These are phyloP conservation scores for Porites lutea DNA, from an alignment of 64 coral and sea anemone genomes.

Conservation along the genomic window DNA sequence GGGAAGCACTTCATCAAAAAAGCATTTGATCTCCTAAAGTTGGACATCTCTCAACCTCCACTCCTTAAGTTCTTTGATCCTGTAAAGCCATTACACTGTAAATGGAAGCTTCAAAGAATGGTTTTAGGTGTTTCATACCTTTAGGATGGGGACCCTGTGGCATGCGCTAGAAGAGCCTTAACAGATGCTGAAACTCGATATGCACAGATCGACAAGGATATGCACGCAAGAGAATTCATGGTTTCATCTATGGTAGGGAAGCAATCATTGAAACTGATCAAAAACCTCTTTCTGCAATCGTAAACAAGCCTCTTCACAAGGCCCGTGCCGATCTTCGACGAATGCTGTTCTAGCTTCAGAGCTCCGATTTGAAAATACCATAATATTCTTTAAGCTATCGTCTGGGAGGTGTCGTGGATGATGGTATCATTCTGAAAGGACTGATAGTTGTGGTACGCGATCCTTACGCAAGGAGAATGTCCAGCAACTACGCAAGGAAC, in stretches of 20 bases:
- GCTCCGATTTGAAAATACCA: conserved; percentile 11
- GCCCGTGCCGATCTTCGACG: background rate
- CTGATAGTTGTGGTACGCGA: background rate
- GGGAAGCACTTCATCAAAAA: conserved; percentile 21
- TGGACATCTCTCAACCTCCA: conserved; percentile 8
- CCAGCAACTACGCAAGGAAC: background rate
- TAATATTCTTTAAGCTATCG: no score
- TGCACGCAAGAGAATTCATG: background rate
- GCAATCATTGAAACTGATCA: conserved; percentile 18
- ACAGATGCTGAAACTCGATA: background rate
- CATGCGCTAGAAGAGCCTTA: no score
- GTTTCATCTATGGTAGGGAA: conserved; percentile 5
- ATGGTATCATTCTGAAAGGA: background rate
- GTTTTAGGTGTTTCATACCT: conserved; percentile 20
- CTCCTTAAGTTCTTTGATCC: conserved; percentile 36
- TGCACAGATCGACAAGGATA: background rate
- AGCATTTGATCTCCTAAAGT: conserved; percentile 5
- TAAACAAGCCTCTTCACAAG: background rate
- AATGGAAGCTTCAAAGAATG: background rate
- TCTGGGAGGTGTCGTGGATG: background rate
- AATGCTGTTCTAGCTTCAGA: background rate
- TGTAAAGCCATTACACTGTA: conserved; percentile 4
- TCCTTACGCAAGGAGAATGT: background rate
- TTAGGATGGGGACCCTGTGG: conserved; percentile 12
- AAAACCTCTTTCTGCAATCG: conserved; percentile 1